Evolutionary conservation across 1,140 invertebrate genomes (phyloP), one percentile per base, ranked within the genome.

Genomic region (Pachypsylla venusta): DNA sequence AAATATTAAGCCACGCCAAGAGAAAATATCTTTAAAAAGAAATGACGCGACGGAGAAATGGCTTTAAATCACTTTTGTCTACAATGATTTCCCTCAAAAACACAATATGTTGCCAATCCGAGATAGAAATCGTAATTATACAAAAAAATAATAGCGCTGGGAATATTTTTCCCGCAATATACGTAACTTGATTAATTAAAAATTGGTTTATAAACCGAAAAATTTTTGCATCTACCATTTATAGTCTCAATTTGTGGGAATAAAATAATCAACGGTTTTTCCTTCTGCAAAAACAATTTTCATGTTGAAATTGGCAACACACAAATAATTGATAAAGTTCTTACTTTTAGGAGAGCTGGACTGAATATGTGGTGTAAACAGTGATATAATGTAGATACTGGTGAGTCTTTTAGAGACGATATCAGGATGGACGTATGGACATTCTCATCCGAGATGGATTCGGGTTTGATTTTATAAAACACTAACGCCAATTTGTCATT

Each of bases 351-450:
- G 40, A 79, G 64, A 57, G 75, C 64, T 24, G 72, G 72, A 25
- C 67, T 67, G 64, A 71, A 75, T 7, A 78, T 69, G 59, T 76
- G 76, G 59, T 79, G 75, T 1, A 81, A 65, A 48, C 72, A 64
- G 67, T 79, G 74, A 63, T 77, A 79, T 4, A 81, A 69, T 2
- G 76, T 70, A 57, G 66, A 74, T 0, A 79, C 63, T 3, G 78
- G 78, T 4, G 78, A 79, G 57, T 77, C 76, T 3, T 77, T 58
- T 71, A 81, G 77, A 2, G 78, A 76, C 1, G 75, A 76, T 1
- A 79, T 71, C 62, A 75, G 72, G 20, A 80, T 67, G 62, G 74
- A 74, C 3, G 66, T 68, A 58, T 75, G 70, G 2, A 79, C 61
- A 61, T 79, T 80, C 53, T 76, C 74, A 16, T 71, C 71, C 4